phyloP scores from a whole-genome alignment of 2,113 vertebrate species.

The Strix aluco region DNA sequence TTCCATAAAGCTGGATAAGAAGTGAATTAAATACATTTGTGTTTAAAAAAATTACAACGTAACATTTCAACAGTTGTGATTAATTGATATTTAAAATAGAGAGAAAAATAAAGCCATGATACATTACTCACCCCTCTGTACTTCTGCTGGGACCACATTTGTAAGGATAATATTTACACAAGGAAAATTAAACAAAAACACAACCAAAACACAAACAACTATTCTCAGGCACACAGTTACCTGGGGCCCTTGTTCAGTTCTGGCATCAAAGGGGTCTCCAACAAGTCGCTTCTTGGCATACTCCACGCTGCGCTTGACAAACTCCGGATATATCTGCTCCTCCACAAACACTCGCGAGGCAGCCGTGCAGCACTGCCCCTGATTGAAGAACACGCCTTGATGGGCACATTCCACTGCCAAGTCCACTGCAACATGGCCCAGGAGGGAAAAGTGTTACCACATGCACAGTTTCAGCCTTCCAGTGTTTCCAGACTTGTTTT shows the following conservation, averaged over 20 bases:
- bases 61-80: conserved; percentile 62
- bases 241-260: conserved; percentile 92
- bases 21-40: conserved; percentile 62
- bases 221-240: conserved; percentile 66
- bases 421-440: conserved; percentile 79
- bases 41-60: conserved; percentile 52
- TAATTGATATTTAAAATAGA: conserved; percentile 60
- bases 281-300: conserved; percentile 81
- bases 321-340: conserved; percentile 87
- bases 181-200: conserved; percentile 15
- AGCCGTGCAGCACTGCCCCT: conserved; percentile 94
- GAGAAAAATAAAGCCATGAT: conserved; percentile 50
- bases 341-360: conserved; percentile 92
- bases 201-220: conserved; percentile 19
- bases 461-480: not conserved
- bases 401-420: conserved; percentile 92
- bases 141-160: conserved; percentile 13
- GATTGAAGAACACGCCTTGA: conserved; percentile 94
- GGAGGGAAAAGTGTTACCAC: conserved; percentile 25
- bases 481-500: not conserved
- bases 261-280: conserved; percentile 90
- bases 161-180: conserved; percentile 54
- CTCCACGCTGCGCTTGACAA: conserved; percentile 86
- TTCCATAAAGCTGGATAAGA: conserved; percentile 33
- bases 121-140: conserved; percentile 38